These are phyloP conservation scores for Calephelis virginiensis DNA, from an alignment of 1,140 invertebrate species.

Conservation along the genomic window DNA sequence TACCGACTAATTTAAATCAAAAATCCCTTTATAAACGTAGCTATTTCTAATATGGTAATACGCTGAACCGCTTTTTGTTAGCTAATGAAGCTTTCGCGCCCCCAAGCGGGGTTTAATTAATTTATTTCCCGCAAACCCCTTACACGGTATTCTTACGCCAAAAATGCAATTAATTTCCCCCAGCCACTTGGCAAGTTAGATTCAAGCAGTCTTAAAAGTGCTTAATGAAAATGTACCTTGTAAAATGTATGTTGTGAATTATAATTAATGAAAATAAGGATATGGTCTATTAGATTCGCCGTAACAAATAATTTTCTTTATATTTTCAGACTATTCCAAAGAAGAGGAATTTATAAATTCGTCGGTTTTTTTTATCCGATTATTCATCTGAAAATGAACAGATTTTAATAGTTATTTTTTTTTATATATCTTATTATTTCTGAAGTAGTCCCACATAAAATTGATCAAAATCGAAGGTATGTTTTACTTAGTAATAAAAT, in stretches of 20 bases:
- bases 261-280: not conserved
- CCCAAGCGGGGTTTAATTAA: slow-evolving; percentile 10
- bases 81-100: slow-evolving; percentile 14
- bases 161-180: slow-evolving; percentile 9
- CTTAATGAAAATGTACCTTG: slow-evolving; percentile 8
- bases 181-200: slow-evolving; percentile 14
- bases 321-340: no score
- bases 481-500: no score
- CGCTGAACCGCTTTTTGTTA: slow-evolving; percentile 5
- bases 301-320: not conserved
- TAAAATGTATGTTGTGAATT: slow-evolving; percentile 1
- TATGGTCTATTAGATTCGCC: not conserved
- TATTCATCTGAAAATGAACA: no score
- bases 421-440: no score
- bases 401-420: no score
- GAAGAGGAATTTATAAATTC: no score
- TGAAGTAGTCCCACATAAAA: no score
- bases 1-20: not conserved
- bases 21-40: not conserved
- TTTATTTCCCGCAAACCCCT: slow-evolving; percentile 14
- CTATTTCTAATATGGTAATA: slow-evolving; percentile 15
- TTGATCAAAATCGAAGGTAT: no score
- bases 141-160: slow-evolving; percentile 17
- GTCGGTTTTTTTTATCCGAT: no score
- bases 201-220: slow-evolving; percentile 14